These are phyloP conservation scores for Ardeotis arabs DNA, from an alignment of 2,113 vertebrate genomes.

Conservation along the genomic window DNA sequence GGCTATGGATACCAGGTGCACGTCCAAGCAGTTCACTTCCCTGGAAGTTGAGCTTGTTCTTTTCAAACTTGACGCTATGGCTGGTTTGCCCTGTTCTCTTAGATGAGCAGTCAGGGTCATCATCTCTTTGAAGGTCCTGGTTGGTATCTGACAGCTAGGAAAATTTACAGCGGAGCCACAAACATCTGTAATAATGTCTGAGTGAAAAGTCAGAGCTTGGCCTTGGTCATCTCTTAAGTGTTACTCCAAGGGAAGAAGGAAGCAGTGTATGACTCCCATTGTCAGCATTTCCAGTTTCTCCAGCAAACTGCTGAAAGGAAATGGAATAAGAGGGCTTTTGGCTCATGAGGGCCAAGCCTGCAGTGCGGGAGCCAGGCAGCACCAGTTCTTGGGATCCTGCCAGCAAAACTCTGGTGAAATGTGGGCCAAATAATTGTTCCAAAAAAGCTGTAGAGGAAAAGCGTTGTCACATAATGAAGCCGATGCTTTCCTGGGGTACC, in stretches of 20 bases:
- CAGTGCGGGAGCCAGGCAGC: background rate
- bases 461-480: rapidly evolving
- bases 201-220: background rate
- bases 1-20: background rate
- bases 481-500: rapidly evolving
- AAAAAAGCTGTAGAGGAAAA: background rate
- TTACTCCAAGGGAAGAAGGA: background rate
- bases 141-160: background rate
- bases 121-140: background rate
- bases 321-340: background rate
- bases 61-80: background rate
- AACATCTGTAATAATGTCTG: too few relatives aligned
- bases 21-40: background rate
- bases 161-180: background rate
- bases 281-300: background rate
- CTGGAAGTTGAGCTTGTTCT: background rate
- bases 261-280: rapidly evolving
- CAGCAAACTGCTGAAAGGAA: background rate
- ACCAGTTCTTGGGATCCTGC: rapidly evolving
- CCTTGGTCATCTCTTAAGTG: background rate
- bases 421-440: background rate
- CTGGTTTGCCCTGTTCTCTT: background rate
- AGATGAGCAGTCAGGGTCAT: background rate
- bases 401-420: background rate
- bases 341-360: background rate